Conservation (phyloP, 2,113 vertebrate genomes). For the Rostratula benghalensis region DNA sequence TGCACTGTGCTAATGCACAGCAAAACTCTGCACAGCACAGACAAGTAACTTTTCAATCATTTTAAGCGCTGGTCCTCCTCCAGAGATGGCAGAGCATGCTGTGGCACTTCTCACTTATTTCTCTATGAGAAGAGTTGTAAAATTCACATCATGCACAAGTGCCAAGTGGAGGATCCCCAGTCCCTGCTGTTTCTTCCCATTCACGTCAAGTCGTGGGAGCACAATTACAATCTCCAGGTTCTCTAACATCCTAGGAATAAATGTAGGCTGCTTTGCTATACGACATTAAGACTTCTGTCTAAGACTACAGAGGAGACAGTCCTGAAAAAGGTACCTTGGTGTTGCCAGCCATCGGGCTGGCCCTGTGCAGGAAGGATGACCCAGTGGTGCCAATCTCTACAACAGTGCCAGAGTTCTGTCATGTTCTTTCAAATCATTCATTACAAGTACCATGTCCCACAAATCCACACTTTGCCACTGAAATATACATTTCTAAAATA, state of each 20-base stretch:
- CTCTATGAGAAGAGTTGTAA: not conserved
- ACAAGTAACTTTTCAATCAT: not conserved
- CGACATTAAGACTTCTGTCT: not conserved
- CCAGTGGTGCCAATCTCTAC: not conserved
- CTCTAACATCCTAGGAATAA: not conserved
- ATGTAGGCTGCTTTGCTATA: not conserved
- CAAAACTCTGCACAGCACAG: not conserved
- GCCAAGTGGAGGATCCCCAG: not conserved
- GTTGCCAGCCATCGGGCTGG: fast-evolving
- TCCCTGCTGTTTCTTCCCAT: not conserved
- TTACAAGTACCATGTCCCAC: not conserved
- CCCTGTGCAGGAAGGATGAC: no score
- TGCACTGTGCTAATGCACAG: not conserved
- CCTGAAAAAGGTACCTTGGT: not conserved
- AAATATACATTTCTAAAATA: not conserved
- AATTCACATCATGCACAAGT: not conserved
- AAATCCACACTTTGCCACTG: not conserved
- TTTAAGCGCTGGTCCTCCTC: not conserved
- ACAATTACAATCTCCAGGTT: no score
- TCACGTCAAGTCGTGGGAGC: fast-evolving
- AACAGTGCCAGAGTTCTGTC: not conserved
- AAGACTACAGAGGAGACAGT: not conserved
- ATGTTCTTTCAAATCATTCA: not conserved
- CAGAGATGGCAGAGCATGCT: not conserved
- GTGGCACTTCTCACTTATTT: not conserved